phyloP scores from a whole-genome alignment of 2,797 vertebrate species.

The Enteromius paludinosus region DNA sequence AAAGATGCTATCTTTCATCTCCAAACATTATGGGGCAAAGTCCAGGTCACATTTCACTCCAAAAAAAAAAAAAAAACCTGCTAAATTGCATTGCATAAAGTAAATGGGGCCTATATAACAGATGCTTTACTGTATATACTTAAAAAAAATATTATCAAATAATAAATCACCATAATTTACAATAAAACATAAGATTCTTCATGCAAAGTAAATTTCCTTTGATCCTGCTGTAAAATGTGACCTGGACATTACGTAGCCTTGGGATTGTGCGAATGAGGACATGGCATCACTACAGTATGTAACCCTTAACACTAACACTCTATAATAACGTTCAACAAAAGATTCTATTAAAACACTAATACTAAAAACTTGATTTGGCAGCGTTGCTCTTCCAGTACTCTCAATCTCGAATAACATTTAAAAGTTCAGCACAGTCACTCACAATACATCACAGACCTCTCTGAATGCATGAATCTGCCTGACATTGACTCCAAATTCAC shows the following conservation, averaged over 20 bases:
- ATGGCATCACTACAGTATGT: constrained; percentile 21
- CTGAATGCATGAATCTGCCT: background rate
- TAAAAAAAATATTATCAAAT: background rate
- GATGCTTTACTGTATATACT: background rate
- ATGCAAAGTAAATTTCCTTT: background rate
- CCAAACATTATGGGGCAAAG: background rate
- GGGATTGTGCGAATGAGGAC: constrained; percentile 39
- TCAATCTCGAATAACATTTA: background rate
- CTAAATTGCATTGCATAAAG: background rate
- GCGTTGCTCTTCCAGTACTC: constrained; percentile 15
- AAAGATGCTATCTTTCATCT: background rate
- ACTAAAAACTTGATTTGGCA: constrained; percentile 16
- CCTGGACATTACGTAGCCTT: background rate
- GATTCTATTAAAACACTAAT: constrained; percentile 10
- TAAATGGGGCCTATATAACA: background rate
- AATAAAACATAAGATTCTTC: background rate
- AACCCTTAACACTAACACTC: constrained; percentile 12
- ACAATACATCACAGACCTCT: constrained; percentile 15
- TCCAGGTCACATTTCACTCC: constrained; percentile 13
- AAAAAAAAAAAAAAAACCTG: background rate
- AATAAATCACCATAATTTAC: background rate
- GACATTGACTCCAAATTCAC: background rate
- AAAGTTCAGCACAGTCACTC: background rate
- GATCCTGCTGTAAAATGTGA: constrained; percentile 6
- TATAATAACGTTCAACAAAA: constrained; percentile 21